Evolutionary conservation across 2,113 vertebrate species (phyloP).

Genomic region (Peromyscus leucopus): DNA sequence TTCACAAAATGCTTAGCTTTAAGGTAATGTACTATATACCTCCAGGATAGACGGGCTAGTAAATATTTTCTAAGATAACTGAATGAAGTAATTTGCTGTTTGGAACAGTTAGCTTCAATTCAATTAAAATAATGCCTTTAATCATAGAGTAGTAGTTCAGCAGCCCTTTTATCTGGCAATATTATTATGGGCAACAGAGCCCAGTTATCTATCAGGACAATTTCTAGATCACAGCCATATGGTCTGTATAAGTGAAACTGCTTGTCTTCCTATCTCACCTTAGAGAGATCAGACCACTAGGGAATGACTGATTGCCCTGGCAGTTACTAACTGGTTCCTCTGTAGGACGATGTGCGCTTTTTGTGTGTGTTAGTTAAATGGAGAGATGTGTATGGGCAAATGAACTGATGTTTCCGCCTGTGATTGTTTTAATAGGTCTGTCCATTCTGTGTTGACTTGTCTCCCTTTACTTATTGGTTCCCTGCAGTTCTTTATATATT

Average conservation of each 20-base stretch:
- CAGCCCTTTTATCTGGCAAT: neutral
- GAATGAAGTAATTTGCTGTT: conserved; percentile 37
- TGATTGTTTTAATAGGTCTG: conserved; percentile 22
- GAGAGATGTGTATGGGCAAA: neutral
- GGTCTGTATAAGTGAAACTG: conserved; percentile 3
- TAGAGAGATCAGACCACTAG: neutral
- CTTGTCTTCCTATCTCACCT: neutral
- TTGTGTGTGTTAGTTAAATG: neutral
- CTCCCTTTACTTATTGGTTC: neutral
- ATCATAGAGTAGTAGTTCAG: neutral
- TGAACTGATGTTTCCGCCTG: neutral
- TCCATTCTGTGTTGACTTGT: conserved; percentile 10
- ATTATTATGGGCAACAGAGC: conserved; percentile 6
- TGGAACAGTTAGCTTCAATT: conserved; percentile 21
- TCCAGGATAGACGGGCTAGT: conserved; percentile 11
- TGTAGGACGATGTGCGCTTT: neutral
- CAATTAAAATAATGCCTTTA: conserved; percentile 35
- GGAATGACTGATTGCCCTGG: neutral
- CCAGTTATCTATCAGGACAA: neutral
- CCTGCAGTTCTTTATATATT: neutral
- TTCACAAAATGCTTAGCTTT: conserved; percentile 24
- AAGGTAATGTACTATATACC: neutral
- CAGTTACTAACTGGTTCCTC: neutral
- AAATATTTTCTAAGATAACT: conserved; percentile 29
- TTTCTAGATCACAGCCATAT: conserved; percentile 13